Evolutionary conservation across 2,113 vertebrate species (phyloP).

Genomic region (Taxidea taxus): DNA sequence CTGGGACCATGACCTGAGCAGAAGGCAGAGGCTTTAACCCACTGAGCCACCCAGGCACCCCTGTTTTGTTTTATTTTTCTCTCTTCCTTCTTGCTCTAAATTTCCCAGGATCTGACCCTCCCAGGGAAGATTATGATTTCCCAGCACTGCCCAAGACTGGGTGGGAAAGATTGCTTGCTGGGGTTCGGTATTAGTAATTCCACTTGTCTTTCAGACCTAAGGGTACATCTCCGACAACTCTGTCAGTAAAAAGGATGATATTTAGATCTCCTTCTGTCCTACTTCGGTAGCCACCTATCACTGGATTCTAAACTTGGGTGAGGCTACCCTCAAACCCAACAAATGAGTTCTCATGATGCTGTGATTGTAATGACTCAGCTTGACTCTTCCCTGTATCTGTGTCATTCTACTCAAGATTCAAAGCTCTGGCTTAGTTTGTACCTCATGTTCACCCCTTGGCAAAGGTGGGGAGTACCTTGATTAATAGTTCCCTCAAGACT

Average conservation of each 20-base stretch:
- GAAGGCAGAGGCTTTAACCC: no score
- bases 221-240: neutral
- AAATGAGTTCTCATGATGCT: neutral
- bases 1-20: no score
- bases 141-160: neutral
- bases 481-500: neutral
- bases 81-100: neutral
- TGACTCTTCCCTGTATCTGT: neutral
- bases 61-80: neutral
- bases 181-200: neutral
- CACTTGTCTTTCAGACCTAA: neutral
- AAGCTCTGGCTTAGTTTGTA: neutral
- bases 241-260: neutral
- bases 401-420: neutral
- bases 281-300: neutral
- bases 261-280: neutral
- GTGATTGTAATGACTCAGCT: neutral
- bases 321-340: neutral
- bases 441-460: neutral
- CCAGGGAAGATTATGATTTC: neutral
- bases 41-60: no score
- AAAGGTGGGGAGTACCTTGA: neutral
- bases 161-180: neutral
- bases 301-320: neutral
- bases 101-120: neutral